Conservation (phyloP, 2,797 vertebrate genomes). For the Eulemur mongoz region DNA sequence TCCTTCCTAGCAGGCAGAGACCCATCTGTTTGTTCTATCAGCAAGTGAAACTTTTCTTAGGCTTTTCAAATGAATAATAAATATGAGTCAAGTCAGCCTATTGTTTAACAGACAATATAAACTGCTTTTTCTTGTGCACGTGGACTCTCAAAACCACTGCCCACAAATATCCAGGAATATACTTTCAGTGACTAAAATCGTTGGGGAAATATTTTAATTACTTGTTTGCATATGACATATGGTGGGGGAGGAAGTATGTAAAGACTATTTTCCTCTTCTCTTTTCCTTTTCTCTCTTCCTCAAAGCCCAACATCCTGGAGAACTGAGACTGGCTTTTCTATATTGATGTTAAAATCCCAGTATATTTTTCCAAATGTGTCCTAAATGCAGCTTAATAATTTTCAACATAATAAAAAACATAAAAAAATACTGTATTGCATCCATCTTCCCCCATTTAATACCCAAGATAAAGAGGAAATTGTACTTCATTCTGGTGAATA, state of each 20-base stretch:
- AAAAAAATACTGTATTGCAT: not conserved
- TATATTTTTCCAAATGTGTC: not conserved
- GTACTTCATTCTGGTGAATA: not conserved
- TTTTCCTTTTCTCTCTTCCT: not conserved
- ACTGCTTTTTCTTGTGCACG: not conserved
- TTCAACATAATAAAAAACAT: not conserved
- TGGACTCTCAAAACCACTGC: not conserved
- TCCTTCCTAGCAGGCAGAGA: not conserved
- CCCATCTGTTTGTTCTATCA: not conserved
- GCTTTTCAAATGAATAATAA: not conserved
- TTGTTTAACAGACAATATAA: slow-evolving; percentile 13
- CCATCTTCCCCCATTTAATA: not conserved
- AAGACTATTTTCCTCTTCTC: not conserved
- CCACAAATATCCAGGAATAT: not conserved
- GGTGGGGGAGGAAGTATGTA: not conserved
- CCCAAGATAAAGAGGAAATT: not conserved
- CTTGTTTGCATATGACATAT: not conserved
- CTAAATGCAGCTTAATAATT: not conserved
- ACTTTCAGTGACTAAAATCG: slow-evolving; percentile 52
- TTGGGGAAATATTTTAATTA: slow-evolving; percentile 19
- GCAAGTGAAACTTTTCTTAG: not conserved
- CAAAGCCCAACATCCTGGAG: not conserved
- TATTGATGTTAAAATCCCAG: not conserved
- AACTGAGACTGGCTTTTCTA: not conserved
- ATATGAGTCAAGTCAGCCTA: not conserved